phyloP scores from a whole-genome alignment of 2,888 invertebrate genomes.

The Conomelus anceps region DNA sequence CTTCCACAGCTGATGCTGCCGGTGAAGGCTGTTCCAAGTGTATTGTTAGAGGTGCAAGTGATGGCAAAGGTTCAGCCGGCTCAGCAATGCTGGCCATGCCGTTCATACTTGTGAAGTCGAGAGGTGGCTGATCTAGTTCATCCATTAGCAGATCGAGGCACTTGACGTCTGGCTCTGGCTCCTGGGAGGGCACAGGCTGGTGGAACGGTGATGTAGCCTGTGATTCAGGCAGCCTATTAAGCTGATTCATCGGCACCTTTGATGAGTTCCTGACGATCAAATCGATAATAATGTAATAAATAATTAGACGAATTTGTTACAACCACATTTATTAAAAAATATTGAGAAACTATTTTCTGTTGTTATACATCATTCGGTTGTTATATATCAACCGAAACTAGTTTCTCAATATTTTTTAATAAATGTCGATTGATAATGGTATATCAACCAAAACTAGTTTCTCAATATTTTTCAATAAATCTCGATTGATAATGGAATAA shows the following conservation, averaged over 20 bases:
- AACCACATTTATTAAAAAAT: too few relatives aligned
- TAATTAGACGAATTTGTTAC: too few relatives aligned
- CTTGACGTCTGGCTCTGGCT: not conserved
- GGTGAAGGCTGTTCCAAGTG: not conserved
- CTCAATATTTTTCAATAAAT: too few relatives aligned
- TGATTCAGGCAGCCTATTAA: not conserved
- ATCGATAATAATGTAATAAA: not conserved
- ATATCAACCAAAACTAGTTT: too few relatives aligned
- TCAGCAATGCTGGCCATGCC: not conserved
- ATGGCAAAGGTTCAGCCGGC: not conserved
- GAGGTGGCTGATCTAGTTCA: not conserved
- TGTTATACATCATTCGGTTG: too few relatives aligned
- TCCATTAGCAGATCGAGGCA: slow-evolving; percentile 1
- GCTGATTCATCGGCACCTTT: slow-evolving; percentile 51
- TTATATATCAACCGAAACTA: too few relatives aligned
- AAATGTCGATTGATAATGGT: too few relatives aligned
- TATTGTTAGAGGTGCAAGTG: not conserved
- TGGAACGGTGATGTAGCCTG: slow-evolving; percentile 9
- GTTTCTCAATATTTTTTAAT: too few relatives aligned
- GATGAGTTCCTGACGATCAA: slow-evolving; percentile 40
- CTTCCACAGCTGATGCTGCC: not conserved
- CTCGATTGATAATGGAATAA: too few relatives aligned
- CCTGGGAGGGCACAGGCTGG: too few relatives aligned
- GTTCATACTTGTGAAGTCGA: not conserved
- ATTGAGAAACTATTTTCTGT: too few relatives aligned